Percentiles rank a stretch among this genome's conserved stretches.
phyloP scores from a whole-genome alignment of 2,797 vertebrate genomes.

The Onychomys torridus region DNA sequence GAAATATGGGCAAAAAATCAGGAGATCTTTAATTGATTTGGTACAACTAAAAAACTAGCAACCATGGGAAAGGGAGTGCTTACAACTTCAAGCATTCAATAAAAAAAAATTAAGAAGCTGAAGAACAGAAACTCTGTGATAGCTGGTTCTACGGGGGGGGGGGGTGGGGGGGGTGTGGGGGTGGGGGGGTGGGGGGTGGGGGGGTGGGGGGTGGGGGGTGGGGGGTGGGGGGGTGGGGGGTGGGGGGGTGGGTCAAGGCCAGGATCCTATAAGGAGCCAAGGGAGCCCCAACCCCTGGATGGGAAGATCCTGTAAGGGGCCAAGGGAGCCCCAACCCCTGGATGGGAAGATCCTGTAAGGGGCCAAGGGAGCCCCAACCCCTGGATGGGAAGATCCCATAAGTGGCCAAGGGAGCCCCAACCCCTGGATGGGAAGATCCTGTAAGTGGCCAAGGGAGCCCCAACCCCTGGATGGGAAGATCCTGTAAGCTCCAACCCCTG shows the following conservation, averaged over 20 bases:
- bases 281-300: no score
- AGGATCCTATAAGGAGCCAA: neutral
- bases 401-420: neutral
- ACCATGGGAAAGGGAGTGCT: neutral
- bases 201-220: no score
- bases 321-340: no score
- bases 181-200: no score
- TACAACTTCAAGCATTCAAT: neutral
- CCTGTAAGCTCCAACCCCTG: no score
- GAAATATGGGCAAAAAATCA: neutral
- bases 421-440: no score
- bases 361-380: neutral
- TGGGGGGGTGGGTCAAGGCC: fast-evolving
- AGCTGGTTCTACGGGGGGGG: fast-evolving
- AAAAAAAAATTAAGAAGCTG: neutral
- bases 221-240: fast-evolving
- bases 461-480: no score
- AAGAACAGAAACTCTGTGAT: no score
- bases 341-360: no score
- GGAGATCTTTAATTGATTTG: neutral
- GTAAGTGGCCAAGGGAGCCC: neutral
- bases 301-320: neutral
- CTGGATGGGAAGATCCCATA: no score
- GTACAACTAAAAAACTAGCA: neutral
- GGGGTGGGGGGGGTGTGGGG: no score